These are phyloP conservation scores for Porites australiensis DNA, from an alignment of 64 coral and sea anemone species.

Conservation along the genomic window DNA sequence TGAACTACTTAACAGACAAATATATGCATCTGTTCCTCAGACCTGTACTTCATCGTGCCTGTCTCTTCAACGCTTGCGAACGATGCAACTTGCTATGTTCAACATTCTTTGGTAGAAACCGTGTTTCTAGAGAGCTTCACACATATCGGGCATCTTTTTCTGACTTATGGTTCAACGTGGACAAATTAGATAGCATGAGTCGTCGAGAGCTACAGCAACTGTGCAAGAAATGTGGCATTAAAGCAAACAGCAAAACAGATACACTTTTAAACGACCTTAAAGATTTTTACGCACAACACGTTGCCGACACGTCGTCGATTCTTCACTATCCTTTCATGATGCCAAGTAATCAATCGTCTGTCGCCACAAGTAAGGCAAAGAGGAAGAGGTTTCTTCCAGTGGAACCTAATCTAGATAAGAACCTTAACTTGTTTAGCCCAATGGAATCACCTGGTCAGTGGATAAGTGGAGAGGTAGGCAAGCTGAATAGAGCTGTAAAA, in stretches of 20 bases:
- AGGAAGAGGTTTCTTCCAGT: background rate
- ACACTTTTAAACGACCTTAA: conserved; percentile 57
- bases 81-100: background rate
- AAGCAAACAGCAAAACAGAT: conserved; percentile 68
- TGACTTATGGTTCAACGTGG: conserved; percentile 75
- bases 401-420: conserved; percentile 12
- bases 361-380: background rate
- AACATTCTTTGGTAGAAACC: background rate
- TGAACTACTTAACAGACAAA: background rate
- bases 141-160: background rate
- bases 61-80: background rate
- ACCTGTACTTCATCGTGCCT: conserved; percentile 4
- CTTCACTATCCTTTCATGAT: conserved; percentile 78
- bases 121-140: background rate
- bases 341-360: background rate
- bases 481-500: background rate
- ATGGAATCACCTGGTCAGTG: conserved; percentile 37
- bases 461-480: conserved; percentile 48
- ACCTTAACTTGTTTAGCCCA: conserved; percentile 26
- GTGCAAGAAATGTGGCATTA: conserved; percentile 84
- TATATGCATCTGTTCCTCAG: conserved; percentile 5
- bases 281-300: conserved; percentile 64
- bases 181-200: conserved; percentile 48
- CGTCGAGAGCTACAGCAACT: conserved; percentile 83
- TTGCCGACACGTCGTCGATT: conserved; percentile 74